A percentile compares a stretch with the other conserved stretches of the same genome.
Evolutionary conservation across 1,140 invertebrate genomes (phyloP).

Genomic region (Archivesica marissinica): DNA sequence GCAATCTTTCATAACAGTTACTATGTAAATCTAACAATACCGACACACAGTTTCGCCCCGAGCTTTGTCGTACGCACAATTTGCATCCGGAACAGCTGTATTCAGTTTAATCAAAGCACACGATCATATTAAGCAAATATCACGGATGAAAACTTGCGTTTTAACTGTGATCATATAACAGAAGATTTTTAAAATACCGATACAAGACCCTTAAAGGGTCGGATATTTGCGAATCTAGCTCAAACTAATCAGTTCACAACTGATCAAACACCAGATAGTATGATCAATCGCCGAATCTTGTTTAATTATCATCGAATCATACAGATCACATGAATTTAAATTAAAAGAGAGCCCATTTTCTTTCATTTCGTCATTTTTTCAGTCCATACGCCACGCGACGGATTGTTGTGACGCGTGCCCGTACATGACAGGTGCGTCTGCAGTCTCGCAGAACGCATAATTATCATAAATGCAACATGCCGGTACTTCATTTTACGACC

Average conservation of each 20-base stretch:
- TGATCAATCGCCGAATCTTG: not conserved
- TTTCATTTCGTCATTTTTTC: not conserved
- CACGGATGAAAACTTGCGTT: constrained; percentile 38
- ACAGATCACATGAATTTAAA: not conserved
- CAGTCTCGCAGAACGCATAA: not conserved
- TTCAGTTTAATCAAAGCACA: constrained; percentile 36
- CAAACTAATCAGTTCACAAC: not conserved
- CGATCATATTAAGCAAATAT: constrained; percentile 37
- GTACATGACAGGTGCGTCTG: not conserved
- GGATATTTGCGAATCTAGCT: constrained; percentile 4
- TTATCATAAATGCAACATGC: not conserved
- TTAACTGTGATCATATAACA: constrained; percentile 9
- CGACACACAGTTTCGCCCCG: constrained; percentile 38
- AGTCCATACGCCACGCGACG: constrained; percentile 48
- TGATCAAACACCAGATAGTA: constrained; percentile 25
- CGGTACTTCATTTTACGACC: not conserved
- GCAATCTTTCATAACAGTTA: not conserved
- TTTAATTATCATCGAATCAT: constrained; percentile 23
- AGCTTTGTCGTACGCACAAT: constrained; percentile 11
- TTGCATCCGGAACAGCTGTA: constrained; percentile 51
- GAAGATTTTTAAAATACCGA: constrained; percentile 23
- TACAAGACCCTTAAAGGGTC: constrained; percentile 11
- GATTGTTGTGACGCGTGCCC: constrained; percentile 17
- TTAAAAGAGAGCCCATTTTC: not conserved
- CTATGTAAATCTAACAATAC: not conserved